Percentiles rank a stretch among this genome's conserved stretches.
phyloP scores from a whole-genome alignment of 1,140 invertebrate species.

The Lasaia peninsularis region DNA sequence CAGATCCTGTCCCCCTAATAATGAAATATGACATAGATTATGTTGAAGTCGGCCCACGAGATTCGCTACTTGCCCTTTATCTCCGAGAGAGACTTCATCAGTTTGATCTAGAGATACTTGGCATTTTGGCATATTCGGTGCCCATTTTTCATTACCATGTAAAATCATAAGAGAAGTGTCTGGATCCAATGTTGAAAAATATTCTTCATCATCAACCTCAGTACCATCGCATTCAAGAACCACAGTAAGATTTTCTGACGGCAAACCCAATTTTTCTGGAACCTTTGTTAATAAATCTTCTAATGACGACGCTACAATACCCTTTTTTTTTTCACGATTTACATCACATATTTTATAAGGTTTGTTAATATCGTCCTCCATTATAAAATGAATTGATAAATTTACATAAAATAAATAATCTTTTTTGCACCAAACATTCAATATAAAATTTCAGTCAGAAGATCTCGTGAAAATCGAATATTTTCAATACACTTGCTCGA shows the following conservation, averaged over 20 bases:
- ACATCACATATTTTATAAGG: slow-evolving; percentile 80
- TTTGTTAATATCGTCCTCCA: slow-evolving; percentile 73
- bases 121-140: slow-evolving; percentile 72
- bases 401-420: slow-evolving; percentile 10
- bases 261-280: slow-evolving; percentile 82
- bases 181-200: slow-evolving; percentile 89
- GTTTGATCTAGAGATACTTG: slow-evolving; percentile 83
- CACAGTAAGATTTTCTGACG: slow-evolving; percentile 81
- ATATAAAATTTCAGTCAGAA: not conserved
- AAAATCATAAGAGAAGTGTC: slow-evolving; percentile 90
- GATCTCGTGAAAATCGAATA: not conserved
- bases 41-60: slow-evolving; percentile 86
- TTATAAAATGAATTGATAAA: slow-evolving; percentile 34
- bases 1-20: slow-evolving; percentile 87
- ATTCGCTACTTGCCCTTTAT: slow-evolving; percentile 79
- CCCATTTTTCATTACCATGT: slow-evolving; percentile 85
- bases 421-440: slow-evolving; percentile 6
- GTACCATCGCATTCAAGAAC: slow-evolving; percentile 91
- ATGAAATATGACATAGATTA: slow-evolving; percentile 87
- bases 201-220: slow-evolving; percentile 93
- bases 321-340: slow-evolving; percentile 86
- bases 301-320: slow-evolving; percentile 86
- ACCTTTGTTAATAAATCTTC: slow-evolving; percentile 85
- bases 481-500: not conserved
- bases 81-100: slow-evolving; percentile 79